Conservation (phyloP, 1,140 invertebrate species). For the Aphis gossypii region DNA sequence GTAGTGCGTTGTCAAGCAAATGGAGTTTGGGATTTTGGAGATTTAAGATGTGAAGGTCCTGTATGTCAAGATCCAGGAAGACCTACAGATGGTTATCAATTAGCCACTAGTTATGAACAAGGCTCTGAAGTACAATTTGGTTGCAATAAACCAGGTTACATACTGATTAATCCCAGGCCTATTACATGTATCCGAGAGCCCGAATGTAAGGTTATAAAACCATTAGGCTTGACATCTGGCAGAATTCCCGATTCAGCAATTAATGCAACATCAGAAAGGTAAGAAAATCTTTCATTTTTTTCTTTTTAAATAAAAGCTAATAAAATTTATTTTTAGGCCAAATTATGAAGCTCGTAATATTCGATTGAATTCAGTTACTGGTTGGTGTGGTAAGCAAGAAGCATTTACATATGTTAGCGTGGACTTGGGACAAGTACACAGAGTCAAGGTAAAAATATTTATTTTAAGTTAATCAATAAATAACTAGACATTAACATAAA, state of each 20-base stretch:
- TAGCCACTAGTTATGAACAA: conserved; percentile 89
- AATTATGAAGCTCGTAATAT: conserved; percentile 92
- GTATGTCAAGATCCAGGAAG: conserved; percentile 94
- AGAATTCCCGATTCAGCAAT: conserved; percentile 94
- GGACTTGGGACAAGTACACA: conserved; percentile 87
- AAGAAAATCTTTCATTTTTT: conserved; percentile 31
- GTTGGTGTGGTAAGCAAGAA: conserved; percentile 94
- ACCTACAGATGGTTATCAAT: conserved; percentile 88
- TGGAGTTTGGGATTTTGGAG: conserved; percentile 96
- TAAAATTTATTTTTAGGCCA: conserved; percentile 66
- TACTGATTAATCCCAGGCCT: conserved; percentile 87
- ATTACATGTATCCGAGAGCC: conserved; percentile 91
- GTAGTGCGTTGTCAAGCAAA: conserved; percentile 90
- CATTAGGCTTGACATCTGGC: conserved; percentile 89
- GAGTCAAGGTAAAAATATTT: conserved; percentile 73
- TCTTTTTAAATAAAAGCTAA: conserved; percentile 29
- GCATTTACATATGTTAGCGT: conserved; percentile 95
- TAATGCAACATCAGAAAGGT: conserved; percentile 88
- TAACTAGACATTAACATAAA: background rate
- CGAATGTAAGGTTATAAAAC: conserved; percentile 91
- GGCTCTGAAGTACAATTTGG: conserved; percentile 89
- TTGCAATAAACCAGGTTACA: conserved; percentile 90
- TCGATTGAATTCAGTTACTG: conserved; percentile 90
- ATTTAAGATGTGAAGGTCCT: conserved; percentile 92
- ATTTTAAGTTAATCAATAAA: background rate